Evolutionary conservation across 1,140 invertebrate species (phyloP).

Genomic region (Lepidostoma basale): DNA sequence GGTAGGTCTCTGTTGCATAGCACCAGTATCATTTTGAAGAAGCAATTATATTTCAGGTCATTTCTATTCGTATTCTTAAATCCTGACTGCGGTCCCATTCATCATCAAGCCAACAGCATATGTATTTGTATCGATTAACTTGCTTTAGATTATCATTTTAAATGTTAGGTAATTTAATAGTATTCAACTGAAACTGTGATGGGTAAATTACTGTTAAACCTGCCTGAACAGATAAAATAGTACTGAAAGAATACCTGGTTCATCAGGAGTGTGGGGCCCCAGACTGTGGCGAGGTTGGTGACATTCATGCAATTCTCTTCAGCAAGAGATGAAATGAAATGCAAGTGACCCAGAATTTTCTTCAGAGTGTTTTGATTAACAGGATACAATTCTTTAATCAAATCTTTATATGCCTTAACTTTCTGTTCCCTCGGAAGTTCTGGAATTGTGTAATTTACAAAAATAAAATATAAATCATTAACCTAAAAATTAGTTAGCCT

Average conservation of each 20-base stretch:
- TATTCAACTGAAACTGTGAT: too few relatives aligned
- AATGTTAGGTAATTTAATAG: too few relatives aligned
- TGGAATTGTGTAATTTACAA: neutral
- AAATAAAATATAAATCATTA: neutral
- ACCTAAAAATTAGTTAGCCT: too few relatives aligned
- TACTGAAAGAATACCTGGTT: slow-evolving; percentile 59
- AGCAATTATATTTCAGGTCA: too few relatives aligned
- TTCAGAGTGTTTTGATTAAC: slow-evolving; percentile 77
- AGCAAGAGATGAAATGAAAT: slow-evolving; percentile 76
- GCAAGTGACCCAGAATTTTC: slow-evolving; percentile 78
- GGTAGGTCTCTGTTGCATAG: too few relatives aligned
- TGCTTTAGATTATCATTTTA: too few relatives aligned
- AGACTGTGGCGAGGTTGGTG: slow-evolving; percentile 81
- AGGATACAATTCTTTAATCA: slow-evolving; percentile 68
- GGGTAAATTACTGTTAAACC: neutral
- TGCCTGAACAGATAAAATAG: neutral
- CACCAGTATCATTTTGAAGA: too few relatives aligned
- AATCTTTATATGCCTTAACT: slow-evolving; percentile 62
- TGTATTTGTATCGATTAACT: too few relatives aligned
- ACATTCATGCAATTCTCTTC: slow-evolving; percentile 79
- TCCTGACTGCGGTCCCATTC: too few relatives aligned
- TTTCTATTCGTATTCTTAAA: too few relatives aligned
- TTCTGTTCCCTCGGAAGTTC: slow-evolving; percentile 8
- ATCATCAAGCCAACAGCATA: too few relatives aligned
- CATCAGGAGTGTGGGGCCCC: slow-evolving; percentile 83